These are phyloP conservation scores for Numida meleagris DNA, from an alignment of 2,113 vertebrate species.

Conservation along the genomic window DNA sequence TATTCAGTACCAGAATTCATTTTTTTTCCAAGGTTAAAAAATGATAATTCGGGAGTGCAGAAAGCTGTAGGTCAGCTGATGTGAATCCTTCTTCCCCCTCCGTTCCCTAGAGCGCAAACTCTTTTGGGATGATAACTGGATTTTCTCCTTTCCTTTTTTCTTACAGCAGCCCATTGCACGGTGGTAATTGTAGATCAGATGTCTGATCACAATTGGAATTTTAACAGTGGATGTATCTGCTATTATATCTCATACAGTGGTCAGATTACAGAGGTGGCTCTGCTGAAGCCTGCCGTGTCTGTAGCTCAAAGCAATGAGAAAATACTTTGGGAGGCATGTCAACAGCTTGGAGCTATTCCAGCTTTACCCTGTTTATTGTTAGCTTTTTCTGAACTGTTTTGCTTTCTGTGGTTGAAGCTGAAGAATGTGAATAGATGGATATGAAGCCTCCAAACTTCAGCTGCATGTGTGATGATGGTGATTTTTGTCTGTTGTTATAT, in stretches of 20 bases:
- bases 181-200: neutral
- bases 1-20: slow-evolving; percentile 30
- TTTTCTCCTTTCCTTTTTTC: no score
- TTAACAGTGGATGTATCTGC: neutral
- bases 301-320: neutral
- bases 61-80: neutral
- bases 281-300: neutral
- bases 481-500: neutral
- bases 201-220: neutral
- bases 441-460: neutral
- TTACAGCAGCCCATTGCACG: neutral
- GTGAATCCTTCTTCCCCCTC: neutral
- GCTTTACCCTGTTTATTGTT: neutral
- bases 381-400: neutral
- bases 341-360: neutral
- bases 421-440: neutral
- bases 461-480: neutral
- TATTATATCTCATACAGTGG: accelerated
- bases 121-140: neutral
- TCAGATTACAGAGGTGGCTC: neutral
- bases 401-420: neutral
- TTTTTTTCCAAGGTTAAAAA: slow-evolving; percentile 46
- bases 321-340: neutral
- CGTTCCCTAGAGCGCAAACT: neutral
- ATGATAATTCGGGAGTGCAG: slow-evolving; percentile 1